Base-by-base conservation (phyloP, 1,140 invertebrate genomes). In the Lordiphosa clarofinis region DNA sequence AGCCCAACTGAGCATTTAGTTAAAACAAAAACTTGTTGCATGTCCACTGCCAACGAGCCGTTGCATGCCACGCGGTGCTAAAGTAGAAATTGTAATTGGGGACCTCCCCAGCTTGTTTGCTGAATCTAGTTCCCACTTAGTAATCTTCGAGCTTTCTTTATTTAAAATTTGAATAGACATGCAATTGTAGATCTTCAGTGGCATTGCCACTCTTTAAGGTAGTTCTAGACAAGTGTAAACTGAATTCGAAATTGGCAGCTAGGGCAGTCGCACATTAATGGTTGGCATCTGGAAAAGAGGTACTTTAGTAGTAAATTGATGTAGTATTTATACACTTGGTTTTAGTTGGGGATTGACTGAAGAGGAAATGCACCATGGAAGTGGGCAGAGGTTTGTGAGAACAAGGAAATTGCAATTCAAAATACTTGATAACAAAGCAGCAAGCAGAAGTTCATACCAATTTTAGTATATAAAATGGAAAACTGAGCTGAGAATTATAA, bases 111-210 rank as follows among this genome's bases (percentile, higher is more conserved):
- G 7, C 15, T 10, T 11, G n/a, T 62, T 33, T 6, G 8, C 10
- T 33, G 31, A 33, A 39, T 50, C n/a, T 35, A 55, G 39, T 54
- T 64, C 12, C 39, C 61, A 61, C 59, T 64, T 63, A 28, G 40
- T 54, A 44, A 53, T 63, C 42, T 44, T 8, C 3, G 1, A 31
- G 28, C 6, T 31, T 15, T 10, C 11, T 54, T 19, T 64, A 60
- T 64, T 64, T 64, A 55, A 60, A 64, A 64, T 64, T 33, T 19
- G 28, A 49, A 65, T 39, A 64, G 62, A 40, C 61, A 64, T 61
- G 61, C 61, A 64, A 64, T 64, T 64, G 55, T 55, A 44, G 60
- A 47, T 55, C 2, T 19, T 21, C 12, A 37, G 39, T 42, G 21
- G 37, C 61, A 64, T 31, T 31, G 28, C 6, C 28, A 31, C 28